Percentiles rank a stretch among this genome's conserved stretches.
These are phyloP conservation scores for Melanotaenia duboulayi DNA, from an alignment of 2,113 vertebrate genomes.

Conservation along the genomic window DNA sequence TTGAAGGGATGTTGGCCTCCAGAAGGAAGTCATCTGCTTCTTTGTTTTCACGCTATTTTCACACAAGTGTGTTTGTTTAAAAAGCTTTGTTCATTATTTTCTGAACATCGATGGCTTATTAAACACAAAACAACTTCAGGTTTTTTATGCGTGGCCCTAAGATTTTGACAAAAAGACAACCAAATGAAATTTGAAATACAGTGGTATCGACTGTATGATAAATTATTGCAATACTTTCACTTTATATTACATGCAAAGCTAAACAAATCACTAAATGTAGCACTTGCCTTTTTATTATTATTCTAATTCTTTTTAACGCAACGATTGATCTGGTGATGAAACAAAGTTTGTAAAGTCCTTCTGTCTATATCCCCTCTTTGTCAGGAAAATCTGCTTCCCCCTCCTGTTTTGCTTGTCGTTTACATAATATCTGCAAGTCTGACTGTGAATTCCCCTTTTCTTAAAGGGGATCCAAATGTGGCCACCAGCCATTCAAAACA, in stretches of 20 bases:
- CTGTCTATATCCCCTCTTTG: background rate
- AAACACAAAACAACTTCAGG: too few relatives aligned
- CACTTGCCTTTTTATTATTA: too few relatives aligned
- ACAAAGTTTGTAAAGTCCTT: background rate
- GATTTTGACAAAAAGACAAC: too few relatives aligned
- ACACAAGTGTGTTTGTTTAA: constrained; percentile 47
- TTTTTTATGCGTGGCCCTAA: too few relatives aligned
- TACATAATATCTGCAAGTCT: constrained; percentile 64
- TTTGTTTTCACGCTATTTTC: constrained; percentile 60
- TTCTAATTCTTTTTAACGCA: too few relatives aligned
- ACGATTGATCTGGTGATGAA: too few relatives aligned
- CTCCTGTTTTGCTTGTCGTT: constrained; percentile 63
- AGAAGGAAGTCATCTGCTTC: constrained; percentile 69
- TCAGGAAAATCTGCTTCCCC: constrained; percentile 56
- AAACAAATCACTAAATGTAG: too few relatives aligned
- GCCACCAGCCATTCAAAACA: constrained; percentile 21
- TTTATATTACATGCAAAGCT: background rate
- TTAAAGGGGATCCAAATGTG: constrained; percentile 13
- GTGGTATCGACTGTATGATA: too few relatives aligned
- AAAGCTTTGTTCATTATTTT: constrained; percentile 41
- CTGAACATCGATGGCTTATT: background rate
- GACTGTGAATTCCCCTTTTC: constrained; percentile 64
- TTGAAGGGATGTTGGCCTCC: constrained; percentile 62
- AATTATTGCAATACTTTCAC: too few relatives aligned
- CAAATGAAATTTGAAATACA: too few relatives aligned